Evolutionary conservation across 2,797 vertebrate genomes (phyloP).

Genomic region (Graptemys geographica): DNA sequence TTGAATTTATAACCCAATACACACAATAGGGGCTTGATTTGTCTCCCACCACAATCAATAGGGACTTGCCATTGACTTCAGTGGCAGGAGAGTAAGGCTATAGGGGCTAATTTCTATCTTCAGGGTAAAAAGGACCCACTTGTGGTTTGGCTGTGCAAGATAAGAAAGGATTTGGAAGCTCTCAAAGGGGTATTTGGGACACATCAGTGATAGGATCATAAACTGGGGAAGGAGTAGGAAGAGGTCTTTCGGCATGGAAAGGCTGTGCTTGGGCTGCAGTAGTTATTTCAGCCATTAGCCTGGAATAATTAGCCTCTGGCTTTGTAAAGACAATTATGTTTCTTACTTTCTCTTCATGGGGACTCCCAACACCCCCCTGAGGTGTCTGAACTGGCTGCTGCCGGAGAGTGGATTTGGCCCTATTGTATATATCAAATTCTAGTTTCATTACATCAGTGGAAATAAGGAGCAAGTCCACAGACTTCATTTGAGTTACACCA

Average conservation of each 20-base stretch:
- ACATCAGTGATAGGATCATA: not conserved
- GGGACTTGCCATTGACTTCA: not conserved
- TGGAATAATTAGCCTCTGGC: not conserved
- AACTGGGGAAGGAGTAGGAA: not conserved
- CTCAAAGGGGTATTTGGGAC: not conserved
- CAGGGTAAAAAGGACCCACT: not conserved
- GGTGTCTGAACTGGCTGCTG: not conserved
- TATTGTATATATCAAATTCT: accelerated
- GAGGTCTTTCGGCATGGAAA: not conserved
- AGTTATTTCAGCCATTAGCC: not conserved
- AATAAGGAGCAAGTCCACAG: not conserved
- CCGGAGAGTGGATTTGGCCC: not conserved
- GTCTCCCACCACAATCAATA: accelerated
- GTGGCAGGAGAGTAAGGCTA: not conserved
- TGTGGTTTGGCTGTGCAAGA: not conserved
- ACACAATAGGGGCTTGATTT: accelerated
- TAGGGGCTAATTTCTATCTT: not conserved
- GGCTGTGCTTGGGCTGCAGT: not conserved
- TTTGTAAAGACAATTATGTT: not conserved
- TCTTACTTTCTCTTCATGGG: not conserved
- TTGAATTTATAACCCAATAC: accelerated
- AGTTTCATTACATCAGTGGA: not conserved
- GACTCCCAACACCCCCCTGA: not conserved
- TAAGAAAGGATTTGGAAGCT: not conserved
- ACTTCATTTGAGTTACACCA: not conserved